Base-by-base conservation (phyloP, 2,113 vertebrate species). In the Ramphastos sulfuratus region DNA sequence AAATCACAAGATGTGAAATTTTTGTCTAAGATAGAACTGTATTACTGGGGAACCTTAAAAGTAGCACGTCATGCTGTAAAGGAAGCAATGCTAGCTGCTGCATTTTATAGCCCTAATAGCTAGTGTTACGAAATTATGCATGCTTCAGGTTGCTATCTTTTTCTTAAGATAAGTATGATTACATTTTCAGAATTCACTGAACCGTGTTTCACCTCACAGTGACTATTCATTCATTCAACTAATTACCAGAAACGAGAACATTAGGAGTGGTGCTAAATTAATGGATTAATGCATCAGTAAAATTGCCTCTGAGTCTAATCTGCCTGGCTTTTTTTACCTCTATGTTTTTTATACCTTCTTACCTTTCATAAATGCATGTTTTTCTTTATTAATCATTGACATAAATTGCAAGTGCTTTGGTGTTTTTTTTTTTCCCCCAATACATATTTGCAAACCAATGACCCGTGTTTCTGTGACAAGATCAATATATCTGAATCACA, bases 241-340 rank as follows among this genome's bases (percentile, higher is more conserved):
- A 79, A 90, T 95, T 94, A 60, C 35, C 50, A 71, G 27, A 85
- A 86, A 96, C 72, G 75, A 85, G n/a, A 90, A 67, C 84, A 11
- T 90, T 93, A 82, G 66, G 35, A 7, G 9, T 88, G 27, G 5
- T 72, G 39, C 89, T 93, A 82, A 75, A 60, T 7, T 83, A 27
- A 46, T 71, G 30, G 59, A 82, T 89, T 93, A 89, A 78, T 82
- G 64, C 4, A 46, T 79, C 27, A 42, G 58, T 72, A 76, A 92
- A 92, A 93, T 82, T 93, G 31, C 30, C 6, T 90, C 2, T 83
- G 69, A 79, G 85, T 89, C 79, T 93, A 88, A 89, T 96, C 61
- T 18, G 37, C 72, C 72, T 90, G 91, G 61, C 73, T 95, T 96
- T 92, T 90, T 94, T 95, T 94, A 94, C 85, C 46, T 70, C 70